Evolutionary conservation across 2,113 vertebrate species (phyloP), one percentile per base, ranked within the genome.

Genomic region (Leptobrachium ailaonicum): DNA sequence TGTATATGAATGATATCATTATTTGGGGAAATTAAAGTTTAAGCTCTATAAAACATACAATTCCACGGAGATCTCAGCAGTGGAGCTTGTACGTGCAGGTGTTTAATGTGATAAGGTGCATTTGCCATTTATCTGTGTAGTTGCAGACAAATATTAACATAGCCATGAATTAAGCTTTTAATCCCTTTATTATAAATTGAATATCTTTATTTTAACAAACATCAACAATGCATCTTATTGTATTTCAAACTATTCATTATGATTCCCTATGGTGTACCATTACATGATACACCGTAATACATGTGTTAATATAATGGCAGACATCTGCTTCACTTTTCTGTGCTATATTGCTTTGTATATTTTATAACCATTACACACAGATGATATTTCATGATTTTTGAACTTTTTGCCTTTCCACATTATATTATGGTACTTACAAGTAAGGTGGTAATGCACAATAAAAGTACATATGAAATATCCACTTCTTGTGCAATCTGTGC

Each of bases 171-270:
- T 95, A 95, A 95, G 94, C 94, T 91, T 93, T 92, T 96, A 96
- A 96, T 96, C 95, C 94, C 90, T 89, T 94, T 93, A 91, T 93
- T 93, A 93, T 93, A 94, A 94, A 95, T 94, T 95, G 93, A 95
- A 95, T 94, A 92, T 95, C 95, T 96, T 96, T 94, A 95, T 95
- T 95, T 94, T 95, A 94, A 92, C 92, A 93, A 93, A 95, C 92
- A 94, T 91, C 93, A 94, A 93, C 92, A 93, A 93, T 87, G 88
- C 90, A 85, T 89, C 88, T 87, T 86, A 93, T 92, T 89, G 91
- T 94, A 86, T 86, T 89, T 89, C 91, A 83, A 83, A 87, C 90
- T 89, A 92, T 94, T 95, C 94, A 93, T 88, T 87, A 86, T 90
- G 84, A 89, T 87, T 94, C 90, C 93, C 94, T 84, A 85, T 91